Evolutionary conservation across 2,888 invertebrate genomes (phyloP).

Genomic region (Lordiphosa andalusiaca): DNA sequence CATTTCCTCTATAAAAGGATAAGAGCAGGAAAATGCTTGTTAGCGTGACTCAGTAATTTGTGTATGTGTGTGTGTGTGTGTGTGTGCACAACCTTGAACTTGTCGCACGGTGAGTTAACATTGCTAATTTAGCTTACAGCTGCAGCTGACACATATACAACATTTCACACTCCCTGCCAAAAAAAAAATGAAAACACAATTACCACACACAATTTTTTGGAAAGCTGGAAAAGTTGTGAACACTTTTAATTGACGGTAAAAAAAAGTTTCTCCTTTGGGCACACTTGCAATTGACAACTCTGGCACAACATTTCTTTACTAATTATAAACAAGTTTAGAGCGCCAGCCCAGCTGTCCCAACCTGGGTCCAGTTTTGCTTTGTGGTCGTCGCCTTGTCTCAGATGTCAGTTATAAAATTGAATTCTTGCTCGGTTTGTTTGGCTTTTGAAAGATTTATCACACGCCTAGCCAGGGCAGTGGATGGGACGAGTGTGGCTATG

Average conservation of each 20-base stretch:
- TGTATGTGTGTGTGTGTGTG: slow-evolving; percentile 18
- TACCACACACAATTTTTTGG: slow-evolving; percentile 28
- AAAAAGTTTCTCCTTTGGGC: slow-evolving; percentile 17
- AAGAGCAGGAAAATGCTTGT: slow-evolving; percentile 68
- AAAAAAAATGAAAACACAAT: slow-evolving; percentile 60
- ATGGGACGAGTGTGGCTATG: slow-evolving; percentile 25
- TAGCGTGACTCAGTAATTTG: slow-evolving; percentile 46
- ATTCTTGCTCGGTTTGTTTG: slow-evolving; percentile 52
- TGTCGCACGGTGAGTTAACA: slow-evolving; percentile 41
- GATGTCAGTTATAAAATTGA: slow-evolving; percentile 65
- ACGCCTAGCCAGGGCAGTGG: slow-evolving; percentile 17
- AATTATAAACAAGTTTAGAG: slow-evolving; percentile 44
- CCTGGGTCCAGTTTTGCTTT: slow-evolving; percentile 26
- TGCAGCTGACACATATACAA: slow-evolving; percentile 39
- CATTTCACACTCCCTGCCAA: slow-evolving; percentile 15
- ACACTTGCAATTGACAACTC: slow-evolving; percentile 53
- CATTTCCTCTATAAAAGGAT: slow-evolving; percentile 61
- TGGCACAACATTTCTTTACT: slow-evolving; percentile 22
- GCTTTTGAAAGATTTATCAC: slow-evolving; percentile 68
- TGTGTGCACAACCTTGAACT: slow-evolving; percentile 56
- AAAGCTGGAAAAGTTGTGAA: slow-evolving; percentile 3
- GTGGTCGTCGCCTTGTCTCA: slow-evolving; percentile 44
- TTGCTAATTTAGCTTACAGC: slow-evolving; percentile 51
- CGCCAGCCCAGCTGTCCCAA: slow-evolving; percentile 1
- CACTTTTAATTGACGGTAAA: slow-evolving; percentile 61